phyloP scores from a whole-genome alignment of 2,888 invertebrate species.

The Lucinisca nassula region DNA sequence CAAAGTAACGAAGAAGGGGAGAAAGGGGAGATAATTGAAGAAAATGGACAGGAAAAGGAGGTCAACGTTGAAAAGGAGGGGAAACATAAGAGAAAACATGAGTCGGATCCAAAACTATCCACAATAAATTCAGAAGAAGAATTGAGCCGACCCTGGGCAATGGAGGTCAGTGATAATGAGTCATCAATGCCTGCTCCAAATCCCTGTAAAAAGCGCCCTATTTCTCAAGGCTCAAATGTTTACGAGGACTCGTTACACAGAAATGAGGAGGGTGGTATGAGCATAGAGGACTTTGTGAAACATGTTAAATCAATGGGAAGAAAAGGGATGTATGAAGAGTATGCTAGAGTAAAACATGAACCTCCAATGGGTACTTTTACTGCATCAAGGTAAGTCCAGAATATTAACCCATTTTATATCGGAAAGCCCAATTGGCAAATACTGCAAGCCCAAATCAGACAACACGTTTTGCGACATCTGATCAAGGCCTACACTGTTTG shows the following conservation, averaged over 20 bases:
- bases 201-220: slow-evolving; percentile 81
- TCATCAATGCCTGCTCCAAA: slow-evolving; percentile 37
- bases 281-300: slow-evolving; percentile 93
- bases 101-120: slow-evolving; percentile 50
- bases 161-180: slow-evolving; percentile 46
- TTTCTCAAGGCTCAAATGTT: slow-evolving; percentile 75
- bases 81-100: slow-evolving; percentile 68
- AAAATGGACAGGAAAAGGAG: slow-evolving; percentile 76
- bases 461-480: too few species aligned
- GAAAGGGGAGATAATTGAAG: slow-evolving; percentile 80
- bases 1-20: slow-evolving; percentile 90
- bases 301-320: slow-evolving; percentile 93
- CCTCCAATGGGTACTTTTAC: slow-evolving; percentile 96
- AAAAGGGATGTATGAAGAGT: slow-evolving; percentile 95
- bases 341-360: slow-evolving; percentile 95
- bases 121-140: slow-evolving; percentile 15
- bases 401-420: too few species aligned
- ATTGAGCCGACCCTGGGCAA: slow-evolving; percentile 13
- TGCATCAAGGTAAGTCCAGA: slow-evolving; percentile 93
- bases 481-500: too few species aligned
- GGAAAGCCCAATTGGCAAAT: too few species aligned
- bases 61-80: slow-evolving; percentile 73
- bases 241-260: slow-evolving; percentile 84
- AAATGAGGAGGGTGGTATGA: slow-evolving; percentile 88
- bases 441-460: too few species aligned